Evolutionary conservation across 92 coral and sea anemone genomes (phyloP).

Genomic region (Umimayanthus kanabou): DNA sequence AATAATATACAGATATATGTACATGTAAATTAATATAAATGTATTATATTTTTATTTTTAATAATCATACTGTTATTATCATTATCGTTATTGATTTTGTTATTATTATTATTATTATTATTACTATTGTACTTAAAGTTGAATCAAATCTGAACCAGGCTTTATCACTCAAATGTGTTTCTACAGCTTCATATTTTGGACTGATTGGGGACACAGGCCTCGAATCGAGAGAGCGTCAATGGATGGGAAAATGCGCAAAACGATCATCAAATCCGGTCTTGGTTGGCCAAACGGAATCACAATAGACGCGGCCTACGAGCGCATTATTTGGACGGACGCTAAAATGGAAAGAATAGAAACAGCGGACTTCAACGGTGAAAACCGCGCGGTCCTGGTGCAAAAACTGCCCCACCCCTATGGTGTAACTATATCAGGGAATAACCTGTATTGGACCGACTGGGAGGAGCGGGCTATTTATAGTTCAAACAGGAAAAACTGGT

Average conservation of each 20-base stretch:
- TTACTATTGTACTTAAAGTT: too few species aligned
- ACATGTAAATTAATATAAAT: too few species aligned
- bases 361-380: constrained; percentile 61
- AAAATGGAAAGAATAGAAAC: constrained; percentile 49
- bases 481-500: constrained; percentile 39
- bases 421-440: constrained; percentile 59
- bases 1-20: too few species aligned
- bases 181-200: constrained; percentile 78
- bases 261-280: constrained; percentile 49
- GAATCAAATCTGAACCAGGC: too few species aligned
- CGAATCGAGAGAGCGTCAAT: constrained; percentile 72
- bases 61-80: too few species aligned
- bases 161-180: not conserved
- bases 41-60: too few species aligned
- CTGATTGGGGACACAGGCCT: constrained; percentile 65
- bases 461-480: constrained; percentile 21
- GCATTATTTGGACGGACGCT: constrained; percentile 74
- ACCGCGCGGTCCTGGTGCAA: constrained; percentile 37
- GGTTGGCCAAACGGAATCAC: constrained; percentile 69
- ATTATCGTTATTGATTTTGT: too few species aligned
- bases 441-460: constrained; percentile 78
- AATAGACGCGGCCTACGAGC: constrained; percentile 55
- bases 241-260: constrained; percentile 64
- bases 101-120: too few species aligned
- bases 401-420: constrained; percentile 56